Evolutionary conservation across 2,797 vertebrate genomes (phyloP).

Genomic region (Chelmon rostratus): DNA sequence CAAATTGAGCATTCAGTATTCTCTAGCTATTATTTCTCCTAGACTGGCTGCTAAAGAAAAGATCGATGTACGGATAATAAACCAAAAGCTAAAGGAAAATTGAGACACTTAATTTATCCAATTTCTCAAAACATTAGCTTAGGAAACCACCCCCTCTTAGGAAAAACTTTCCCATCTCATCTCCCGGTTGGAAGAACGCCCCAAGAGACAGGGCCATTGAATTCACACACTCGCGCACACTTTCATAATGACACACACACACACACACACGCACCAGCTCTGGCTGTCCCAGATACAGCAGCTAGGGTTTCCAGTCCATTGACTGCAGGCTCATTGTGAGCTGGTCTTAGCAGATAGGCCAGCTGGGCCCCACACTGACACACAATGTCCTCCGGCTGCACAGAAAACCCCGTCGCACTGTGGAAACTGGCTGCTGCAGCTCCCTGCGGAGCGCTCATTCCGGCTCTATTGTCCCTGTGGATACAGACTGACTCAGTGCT

Average conservation of each 20-base stretch:
- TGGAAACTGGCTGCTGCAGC: constrained; percentile 72
- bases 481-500: constrained; percentile 70
- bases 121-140: constrained; percentile 71
- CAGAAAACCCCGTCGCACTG: constrained; percentile 68
- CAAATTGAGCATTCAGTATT: constrained; percentile 26
- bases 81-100: constrained; percentile 36
- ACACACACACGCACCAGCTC: constrained; percentile 62
- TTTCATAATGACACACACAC: constrained; percentile 55
- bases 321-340: constrained; percentile 82
- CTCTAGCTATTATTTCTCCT: constrained; percentile 1
- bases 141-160: constrained; percentile 41
- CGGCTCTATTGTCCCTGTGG: constrained; percentile 76
- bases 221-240: constrained; percentile 60
- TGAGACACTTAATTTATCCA: constrained; percentile 52
- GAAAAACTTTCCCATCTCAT: constrained; percentile 64
- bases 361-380: constrained; percentile 83
- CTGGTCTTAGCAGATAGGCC: constrained; percentile 85
- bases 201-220: constrained; percentile 64
- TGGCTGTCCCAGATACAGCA: constrained; percentile 81
- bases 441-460: constrained; percentile 75
- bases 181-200: constrained; percentile 66
- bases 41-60: constrained; percentile 29
- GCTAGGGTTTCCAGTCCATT: constrained; percentile 82
- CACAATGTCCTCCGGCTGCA: constrained; percentile 79
- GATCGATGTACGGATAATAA: constrained; percentile 50